Percentiles rank a stretch among this genome's conserved stretches.
These are phyloP conservation scores for Eueides isabella DNA, from an alignment of 1,140 invertebrate genomes.

Conservation along the genomic window DNA sequence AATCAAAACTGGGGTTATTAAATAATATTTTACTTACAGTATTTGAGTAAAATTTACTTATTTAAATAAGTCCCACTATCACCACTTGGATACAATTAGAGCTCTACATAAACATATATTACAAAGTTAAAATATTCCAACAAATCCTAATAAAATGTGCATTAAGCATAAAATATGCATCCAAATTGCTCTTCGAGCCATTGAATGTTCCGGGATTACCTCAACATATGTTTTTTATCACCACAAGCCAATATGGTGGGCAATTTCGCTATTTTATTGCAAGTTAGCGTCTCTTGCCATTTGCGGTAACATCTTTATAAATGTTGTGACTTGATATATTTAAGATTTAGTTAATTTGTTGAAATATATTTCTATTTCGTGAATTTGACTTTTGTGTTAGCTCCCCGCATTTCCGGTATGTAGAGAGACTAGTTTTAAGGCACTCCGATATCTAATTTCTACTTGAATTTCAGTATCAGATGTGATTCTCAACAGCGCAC, in stretches of 20 bases:
- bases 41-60: too few species aligned
- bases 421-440: too few species aligned
- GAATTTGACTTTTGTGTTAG: too few species aligned
- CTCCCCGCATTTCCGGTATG: too few species aligned
- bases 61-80: not conserved
- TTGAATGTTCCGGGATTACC: constrained; percentile 50
- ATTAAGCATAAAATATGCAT: constrained; percentile 45
- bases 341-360: not conserved
- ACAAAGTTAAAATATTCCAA: constrained; percentile 25
- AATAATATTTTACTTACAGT: too few species aligned
- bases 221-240: constrained; percentile 50
- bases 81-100: not conserved
- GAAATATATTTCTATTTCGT: not conserved
- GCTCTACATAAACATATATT: not conserved
- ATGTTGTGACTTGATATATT: constrained; percentile 2
- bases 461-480: too few species aligned
- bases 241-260: constrained; percentile 38
- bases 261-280: constrained; percentile 40
- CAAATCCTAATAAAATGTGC: constrained; percentile 19
- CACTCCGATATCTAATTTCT: too few species aligned
- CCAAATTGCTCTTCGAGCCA: constrained; percentile 33
- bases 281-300: constrained; percentile 14
- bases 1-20: too few species aligned
- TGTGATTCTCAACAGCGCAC: too few species aligned
- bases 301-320: constrained; percentile 18